Percentiles rank a stretch among this genome's conserved stretches.
phyloP scores from a whole-genome alignment of 2,888 invertebrate species.

The Sinohyriopsis cumingii region DNA sequence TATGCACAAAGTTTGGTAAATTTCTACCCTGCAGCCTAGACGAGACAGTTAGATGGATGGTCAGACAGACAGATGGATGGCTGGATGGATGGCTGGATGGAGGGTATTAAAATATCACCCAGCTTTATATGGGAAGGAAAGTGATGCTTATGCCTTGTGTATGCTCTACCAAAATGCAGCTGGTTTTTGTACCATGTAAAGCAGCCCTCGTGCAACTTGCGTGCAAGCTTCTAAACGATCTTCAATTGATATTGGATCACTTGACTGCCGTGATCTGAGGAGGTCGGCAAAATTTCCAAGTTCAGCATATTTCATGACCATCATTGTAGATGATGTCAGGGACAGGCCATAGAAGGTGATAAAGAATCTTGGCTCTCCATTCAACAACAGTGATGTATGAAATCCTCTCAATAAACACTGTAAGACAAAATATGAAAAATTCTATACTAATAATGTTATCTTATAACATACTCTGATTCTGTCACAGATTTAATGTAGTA shows the following conservation, averaged over 20 bases:
- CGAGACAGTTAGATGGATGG: too few relatives aligned
- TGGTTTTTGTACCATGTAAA: slow-evolving; percentile 14
- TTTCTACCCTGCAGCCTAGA: too few relatives aligned
- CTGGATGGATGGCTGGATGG: too few relatives aligned
- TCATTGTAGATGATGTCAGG: background rate
- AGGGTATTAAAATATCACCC: too few relatives aligned
- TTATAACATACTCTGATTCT: too few relatives aligned
- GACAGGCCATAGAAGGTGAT: slow-evolving; percentile 10
- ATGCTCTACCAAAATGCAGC: too few relatives aligned
- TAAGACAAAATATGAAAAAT: background rate
- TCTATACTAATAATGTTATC: too few relatives aligned
- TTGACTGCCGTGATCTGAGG: slow-evolving; percentile 4
- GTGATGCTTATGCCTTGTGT: too few relatives aligned
- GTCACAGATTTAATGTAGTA: too few relatives aligned
- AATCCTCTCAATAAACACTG: slow-evolving; percentile 17
- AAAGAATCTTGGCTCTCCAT: slow-evolving; percentile 13
- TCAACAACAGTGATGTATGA: slow-evolving; percentile 11
- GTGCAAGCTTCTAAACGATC: slow-evolving; percentile 9
- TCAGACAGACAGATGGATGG: too few relatives aligned
- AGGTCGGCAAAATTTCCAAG: slow-evolving; percentile 14
- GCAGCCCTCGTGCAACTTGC: slow-evolving; percentile 15
- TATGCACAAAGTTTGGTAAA: too few relatives aligned
- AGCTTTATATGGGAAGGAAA: too few relatives aligned
- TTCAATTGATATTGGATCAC: slow-evolving; percentile 6
- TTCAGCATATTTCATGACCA: slow-evolving; percentile 14